Base-by-base conservation (phyloP, 2,797 vertebrate species). In the Carapus acus region DNA sequence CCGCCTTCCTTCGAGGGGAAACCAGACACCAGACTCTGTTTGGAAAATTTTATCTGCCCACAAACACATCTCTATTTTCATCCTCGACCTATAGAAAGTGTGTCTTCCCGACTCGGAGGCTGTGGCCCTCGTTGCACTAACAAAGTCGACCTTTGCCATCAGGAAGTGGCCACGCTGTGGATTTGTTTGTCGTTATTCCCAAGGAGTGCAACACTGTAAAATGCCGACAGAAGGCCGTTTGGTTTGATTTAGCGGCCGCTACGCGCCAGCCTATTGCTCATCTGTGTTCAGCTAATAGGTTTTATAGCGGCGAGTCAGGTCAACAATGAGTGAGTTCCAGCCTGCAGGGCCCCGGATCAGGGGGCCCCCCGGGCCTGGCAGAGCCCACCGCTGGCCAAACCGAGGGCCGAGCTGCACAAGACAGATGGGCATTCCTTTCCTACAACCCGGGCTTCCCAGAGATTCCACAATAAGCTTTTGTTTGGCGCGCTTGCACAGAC, bases 401-500 rank as follows among this genome's bases (percentile, higher is more conserved):
- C n/a, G 37, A 70, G 62, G 59, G 22, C 22, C 34, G 64, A 62
- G 52, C 52, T 61, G 45, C 51, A 66, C 51, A 66, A 76, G 60
- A 65, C 59, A 69, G 52, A 59, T 24, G 63, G 63, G 65, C 77
- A 84, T 86, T 86, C 83, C 79, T 84, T 71, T 76, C 60, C 53
- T 40, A 73, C 73, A 74, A 73, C 67, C 54, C 16, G 62, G 66
- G 71, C 79, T 81, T 81, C 82, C 81, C 71, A 68, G 81, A 81
- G 81, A 82, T 84, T 72, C 67, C 58, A 67, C 71, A 71, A 62
- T 78, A 74, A 73, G 76, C 78, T 80, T 85, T 84, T 85, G 75
- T 86, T 80, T 79, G 72, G 72, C 58, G 72, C 69, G 67, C 69
- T 76, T 49, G 57, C 46, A 38, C 67, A 45, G 42, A 79, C 73